phyloP scores from a whole-genome alignment of 2,797 vertebrate species.

The Rhabdomys pumilio region DNA sequence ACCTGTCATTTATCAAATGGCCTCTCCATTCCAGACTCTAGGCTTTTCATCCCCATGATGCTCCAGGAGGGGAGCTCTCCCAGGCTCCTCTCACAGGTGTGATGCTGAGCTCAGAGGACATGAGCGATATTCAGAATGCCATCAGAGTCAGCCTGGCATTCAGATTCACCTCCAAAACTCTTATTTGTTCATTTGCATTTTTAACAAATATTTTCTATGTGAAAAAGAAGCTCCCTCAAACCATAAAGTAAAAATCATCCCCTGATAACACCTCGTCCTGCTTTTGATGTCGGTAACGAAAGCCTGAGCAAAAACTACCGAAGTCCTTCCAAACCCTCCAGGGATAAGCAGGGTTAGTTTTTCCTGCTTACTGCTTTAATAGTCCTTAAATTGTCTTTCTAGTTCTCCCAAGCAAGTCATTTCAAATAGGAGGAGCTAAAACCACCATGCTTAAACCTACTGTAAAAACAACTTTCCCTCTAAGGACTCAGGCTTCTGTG shows the following conservation, averaged over 20 bases:
- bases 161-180: neutral
- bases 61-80: neutral
- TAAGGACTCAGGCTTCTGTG: neutral
- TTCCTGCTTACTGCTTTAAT: neutral
- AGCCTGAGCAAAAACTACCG: neutral
- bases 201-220: slow-evolving; percentile 57
- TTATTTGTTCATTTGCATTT: slow-evolving; percentile 19
- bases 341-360: neutral
- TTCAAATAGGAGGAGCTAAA: slow-evolving; percentile 52
- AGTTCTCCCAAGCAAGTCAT: slow-evolving; percentile 59
- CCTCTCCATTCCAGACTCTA: neutral
- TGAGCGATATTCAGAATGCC: neutral
- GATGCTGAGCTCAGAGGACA: neutral
- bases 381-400: slow-evolving; percentile 48
- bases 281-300: slow-evolving; percentile 57
- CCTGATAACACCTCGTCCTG: neutral
- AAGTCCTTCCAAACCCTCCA: neutral
- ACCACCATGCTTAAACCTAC: slow-evolving; percentile 9
- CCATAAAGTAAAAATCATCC: neutral
- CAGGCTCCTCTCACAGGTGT: neutral
- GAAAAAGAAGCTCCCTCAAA: slow-evolving; percentile 9
- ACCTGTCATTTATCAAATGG: neutral
- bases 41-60: neutral
- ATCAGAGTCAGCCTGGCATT: neutral
- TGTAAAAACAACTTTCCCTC: neutral